These are phyloP conservation scores for Coreoperca whiteheadi DNA, from an alignment of 2,113 vertebrate genomes.

Conservation along the genomic window DNA sequence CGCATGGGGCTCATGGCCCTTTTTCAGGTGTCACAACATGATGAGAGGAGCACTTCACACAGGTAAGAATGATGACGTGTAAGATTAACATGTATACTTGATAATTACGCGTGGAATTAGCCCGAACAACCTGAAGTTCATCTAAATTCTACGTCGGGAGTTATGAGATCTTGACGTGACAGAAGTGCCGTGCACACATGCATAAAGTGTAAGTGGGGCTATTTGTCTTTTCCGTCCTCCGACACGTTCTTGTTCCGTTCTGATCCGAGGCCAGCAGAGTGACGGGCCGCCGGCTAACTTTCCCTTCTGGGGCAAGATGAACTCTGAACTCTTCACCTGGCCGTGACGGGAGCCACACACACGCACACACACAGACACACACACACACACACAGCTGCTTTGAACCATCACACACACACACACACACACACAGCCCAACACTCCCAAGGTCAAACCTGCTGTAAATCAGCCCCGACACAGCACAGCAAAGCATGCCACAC, in stretches of 20 bases:
- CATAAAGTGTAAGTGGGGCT: slow-evolving; percentile 5
- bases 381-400: slow-evolving; percentile 55
- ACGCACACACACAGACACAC: slow-evolving; percentile 29
- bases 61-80: background rate
- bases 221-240: slow-evolving; percentile 1
- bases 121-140: background rate
- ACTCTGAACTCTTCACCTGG: slow-evolving; percentile 78
- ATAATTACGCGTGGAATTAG: too few relatives aligned
- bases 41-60: background rate
- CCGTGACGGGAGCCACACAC: slow-evolving; percentile 18
- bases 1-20: too few relatives aligned
- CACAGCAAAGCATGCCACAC: slow-evolving; percentile 32
- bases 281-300: slow-evolving; percentile 65
- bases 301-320: slow-evolving; percentile 64
- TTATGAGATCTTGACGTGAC: background rate
- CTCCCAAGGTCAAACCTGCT: slow-evolving; percentile 70
- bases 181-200: slow-evolving; percentile 1
- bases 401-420: slow-evolving; percentile 45
- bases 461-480: slow-evolving; percentile 67
- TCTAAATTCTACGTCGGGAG: background rate
- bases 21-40: too few relatives aligned
- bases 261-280: slow-evolving; percentile 23
- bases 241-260: slow-evolving; percentile 26
- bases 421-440: slow-evolving; percentile 28
- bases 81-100: background rate